Conservation (phyloP, 2,888 invertebrate species). For the Heliconius sara region DNA sequence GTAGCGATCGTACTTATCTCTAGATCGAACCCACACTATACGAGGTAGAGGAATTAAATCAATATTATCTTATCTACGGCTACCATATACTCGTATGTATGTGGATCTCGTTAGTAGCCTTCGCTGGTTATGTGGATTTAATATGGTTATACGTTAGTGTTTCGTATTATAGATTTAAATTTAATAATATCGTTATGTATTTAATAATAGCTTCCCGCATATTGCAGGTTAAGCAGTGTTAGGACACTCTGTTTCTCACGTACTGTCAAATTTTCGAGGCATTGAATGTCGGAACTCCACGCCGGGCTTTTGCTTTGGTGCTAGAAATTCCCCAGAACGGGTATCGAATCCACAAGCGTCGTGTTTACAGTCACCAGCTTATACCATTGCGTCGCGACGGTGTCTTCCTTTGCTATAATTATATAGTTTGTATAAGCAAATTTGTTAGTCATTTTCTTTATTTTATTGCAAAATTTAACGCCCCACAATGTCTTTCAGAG, state of each 20-base stretch:
- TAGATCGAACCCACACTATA: constrained; percentile 49
- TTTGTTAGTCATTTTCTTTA: too few species aligned
- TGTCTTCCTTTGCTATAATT: too few species aligned
- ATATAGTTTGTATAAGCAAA: too few species aligned
- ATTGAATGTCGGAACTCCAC: not conserved
- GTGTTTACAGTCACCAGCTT: too few species aligned
- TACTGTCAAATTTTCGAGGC: not conserved
- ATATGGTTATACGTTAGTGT: not conserved
- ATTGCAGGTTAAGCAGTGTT: not conserved
- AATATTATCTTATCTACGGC: constrained; percentile 47
- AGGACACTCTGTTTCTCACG: not conserved
- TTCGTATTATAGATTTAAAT: constrained; percentile 15
- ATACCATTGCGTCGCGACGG: too few species aligned
- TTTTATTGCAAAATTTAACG: too few species aligned
- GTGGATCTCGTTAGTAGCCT: constrained; percentile 41
- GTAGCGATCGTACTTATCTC: constrained; percentile 46
- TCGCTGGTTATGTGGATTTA: constrained; percentile 24
- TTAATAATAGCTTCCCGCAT: too few species aligned
- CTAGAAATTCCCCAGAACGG: too few species aligned
- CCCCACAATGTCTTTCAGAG: too few species aligned
- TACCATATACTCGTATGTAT: constrained; percentile 39
- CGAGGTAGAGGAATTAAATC: constrained; percentile 50
- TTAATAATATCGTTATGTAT: not conserved
- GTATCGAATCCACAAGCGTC: too few species aligned
- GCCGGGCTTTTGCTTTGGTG: too few species aligned